Evolutionary conservation across 2,113 vertebrate genomes (phyloP).

Genomic region (Corapipo altera): DNA sequence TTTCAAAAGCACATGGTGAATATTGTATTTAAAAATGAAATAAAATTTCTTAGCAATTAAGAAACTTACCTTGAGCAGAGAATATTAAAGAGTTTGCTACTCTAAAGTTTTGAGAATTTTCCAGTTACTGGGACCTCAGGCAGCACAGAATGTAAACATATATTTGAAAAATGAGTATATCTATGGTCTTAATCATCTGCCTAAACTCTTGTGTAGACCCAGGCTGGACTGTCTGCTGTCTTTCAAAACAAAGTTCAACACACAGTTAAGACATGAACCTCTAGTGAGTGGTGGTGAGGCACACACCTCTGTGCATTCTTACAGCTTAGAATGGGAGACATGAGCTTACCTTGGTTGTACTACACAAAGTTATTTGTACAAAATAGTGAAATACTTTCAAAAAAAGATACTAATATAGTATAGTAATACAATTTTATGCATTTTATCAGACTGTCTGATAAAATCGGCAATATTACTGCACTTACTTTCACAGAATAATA

Average conservation of each 20-base stretch:
- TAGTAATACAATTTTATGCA: neutral
- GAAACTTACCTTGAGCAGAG: neutral
- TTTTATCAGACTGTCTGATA: neutral
- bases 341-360: neutral
- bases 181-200: neutral
- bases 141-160: neutral
- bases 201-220: neutral
- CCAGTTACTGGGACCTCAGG: neutral
- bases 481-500: neutral
- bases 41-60: neutral
- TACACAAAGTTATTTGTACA: neutral
- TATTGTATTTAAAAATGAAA: neutral
- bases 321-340: neutral
- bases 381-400: neutral
- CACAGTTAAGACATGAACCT: neutral
- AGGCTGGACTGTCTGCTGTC: neutral
- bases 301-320: neutral
- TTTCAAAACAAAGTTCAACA: neutral
- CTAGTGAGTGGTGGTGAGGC: neutral
- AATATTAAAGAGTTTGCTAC: neutral
- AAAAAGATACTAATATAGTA: neutral
- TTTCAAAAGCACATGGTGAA: neutral
- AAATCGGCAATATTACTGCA: neutral
- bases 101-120: neutral
- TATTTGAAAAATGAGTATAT: neutral